Percentiles rank a stretch among this genome's conserved stretches.
phyloP scores from a whole-genome alignment of 2,888 invertebrate genomes.

The Furcula furcula region DNA sequence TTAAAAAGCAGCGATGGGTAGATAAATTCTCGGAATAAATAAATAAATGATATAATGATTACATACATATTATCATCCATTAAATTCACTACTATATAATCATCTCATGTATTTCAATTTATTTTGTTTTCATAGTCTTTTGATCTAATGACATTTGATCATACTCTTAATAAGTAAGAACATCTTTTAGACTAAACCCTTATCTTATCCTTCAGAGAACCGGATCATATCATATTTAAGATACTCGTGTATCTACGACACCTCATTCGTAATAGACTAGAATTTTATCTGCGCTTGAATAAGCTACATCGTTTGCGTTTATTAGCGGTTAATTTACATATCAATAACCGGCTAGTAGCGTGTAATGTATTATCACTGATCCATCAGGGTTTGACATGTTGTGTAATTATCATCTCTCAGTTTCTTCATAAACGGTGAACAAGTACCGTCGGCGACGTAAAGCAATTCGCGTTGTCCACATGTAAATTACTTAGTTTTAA shows the following conservation, averaged over 20 bases:
- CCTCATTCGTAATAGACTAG: slow-evolving; percentile 1
- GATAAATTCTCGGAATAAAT: too few species aligned
- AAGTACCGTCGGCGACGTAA: slow-evolving; percentile 24
- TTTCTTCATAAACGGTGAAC: slow-evolving; percentile 42
- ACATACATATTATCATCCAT: too few species aligned
- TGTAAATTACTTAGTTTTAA: too few species aligned
- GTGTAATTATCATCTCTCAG: slow-evolving; percentile 60
- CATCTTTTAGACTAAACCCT: too few species aligned
- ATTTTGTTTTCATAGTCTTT: too few species aligned
- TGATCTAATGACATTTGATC: too few species aligned
- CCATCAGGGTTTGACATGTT: slow-evolving; percentile 64
- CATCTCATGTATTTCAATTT: too few species aligned
- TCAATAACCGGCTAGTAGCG: slow-evolving; percentile 45
- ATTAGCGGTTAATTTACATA: slow-evolving; percentile 32
- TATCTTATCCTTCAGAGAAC: too few species aligned
- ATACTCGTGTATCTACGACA: not conserved
- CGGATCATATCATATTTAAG: not conserved
- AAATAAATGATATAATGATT: too few species aligned
- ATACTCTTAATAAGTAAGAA: too few species aligned
- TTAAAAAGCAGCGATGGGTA: too few species aligned
- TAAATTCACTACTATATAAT: too few species aligned
- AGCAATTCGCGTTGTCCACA: not conserved
- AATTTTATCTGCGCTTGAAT: slow-evolving; percentile 3
- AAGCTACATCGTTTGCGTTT: slow-evolving; percentile 20
- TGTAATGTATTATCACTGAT: slow-evolving; percentile 60